Percentiles rank a stretch among this genome's conserved stretches.
These are phyloP conservation scores for Nasonia giraulti DNA, from an alignment of 1,140 invertebrate species.

Conservation along the genomic window DNA sequence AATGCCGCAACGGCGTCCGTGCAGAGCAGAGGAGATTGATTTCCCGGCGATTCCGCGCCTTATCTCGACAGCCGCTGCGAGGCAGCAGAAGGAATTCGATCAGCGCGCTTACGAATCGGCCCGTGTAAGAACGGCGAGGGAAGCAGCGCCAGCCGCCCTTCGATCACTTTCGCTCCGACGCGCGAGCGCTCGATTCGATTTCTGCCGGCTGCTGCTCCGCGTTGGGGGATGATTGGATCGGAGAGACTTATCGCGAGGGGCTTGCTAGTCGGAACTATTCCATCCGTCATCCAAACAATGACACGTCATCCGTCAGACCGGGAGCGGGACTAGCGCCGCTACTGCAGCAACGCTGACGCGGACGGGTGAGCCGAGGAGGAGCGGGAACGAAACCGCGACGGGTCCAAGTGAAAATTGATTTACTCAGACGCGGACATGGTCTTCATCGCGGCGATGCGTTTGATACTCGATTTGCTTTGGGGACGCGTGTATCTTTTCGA, in stretches of 20 bases:
- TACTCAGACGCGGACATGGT: constrained; percentile 8
- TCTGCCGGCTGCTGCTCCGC: not conserved
- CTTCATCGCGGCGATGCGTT: not conserved
- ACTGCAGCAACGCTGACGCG: not conserved
- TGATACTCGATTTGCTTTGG: not conserved
- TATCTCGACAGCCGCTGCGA: constrained; percentile 30
- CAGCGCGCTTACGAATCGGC: constrained; percentile 6
- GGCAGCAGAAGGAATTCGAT: constrained; percentile 40
- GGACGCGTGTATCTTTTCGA: not conserved
- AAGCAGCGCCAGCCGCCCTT: constrained; percentile 4
- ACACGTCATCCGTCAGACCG: constrained; percentile 28
- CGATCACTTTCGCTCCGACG: constrained; percentile 37
- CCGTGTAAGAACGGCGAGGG: not conserved
- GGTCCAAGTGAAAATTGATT: constrained; percentile 44
- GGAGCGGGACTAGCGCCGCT: not conserved
- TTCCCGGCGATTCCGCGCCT: not conserved
- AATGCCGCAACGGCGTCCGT: not conserved
- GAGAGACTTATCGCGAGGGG: constrained; percentile 27
- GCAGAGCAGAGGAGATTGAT: not conserved
- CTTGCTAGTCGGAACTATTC: not conserved
- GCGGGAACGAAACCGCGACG: not conserved
- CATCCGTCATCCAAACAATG: constrained; percentile 48
- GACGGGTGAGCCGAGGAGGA: not conserved
- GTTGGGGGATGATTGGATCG: constrained; percentile 32
- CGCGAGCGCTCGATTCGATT: constrained; percentile 34